phyloP scores from a whole-genome alignment of 23 tunicate species.

The Trididemnum nubilum region DNA sequence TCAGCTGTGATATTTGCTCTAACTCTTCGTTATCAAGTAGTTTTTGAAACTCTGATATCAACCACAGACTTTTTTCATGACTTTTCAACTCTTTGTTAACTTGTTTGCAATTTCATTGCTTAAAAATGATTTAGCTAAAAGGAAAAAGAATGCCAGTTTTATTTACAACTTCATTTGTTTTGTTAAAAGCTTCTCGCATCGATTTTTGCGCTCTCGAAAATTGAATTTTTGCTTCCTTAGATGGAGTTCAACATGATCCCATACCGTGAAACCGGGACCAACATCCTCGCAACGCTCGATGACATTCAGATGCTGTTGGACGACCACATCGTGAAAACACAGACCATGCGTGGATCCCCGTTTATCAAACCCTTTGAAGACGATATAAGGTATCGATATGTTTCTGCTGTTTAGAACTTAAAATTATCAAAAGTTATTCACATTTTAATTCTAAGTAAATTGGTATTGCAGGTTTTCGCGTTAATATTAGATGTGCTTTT shows the following conservation, averaged over 20 bases:
- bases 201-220: neutral
- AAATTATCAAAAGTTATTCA: no score
- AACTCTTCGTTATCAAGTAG: no score
- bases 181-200: neutral
- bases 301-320: conserved; percentile 99
- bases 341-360: conserved; percentile 97
- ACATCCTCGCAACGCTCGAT: conserved; percentile 87
- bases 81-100: no score
- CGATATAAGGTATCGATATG: conserved; percentile 65
- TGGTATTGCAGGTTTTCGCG: neutral
- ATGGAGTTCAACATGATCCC: conserved; percentile 95
- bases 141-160: no score
- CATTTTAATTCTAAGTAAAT: no score
- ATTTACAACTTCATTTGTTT: neutral
- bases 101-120: no score
- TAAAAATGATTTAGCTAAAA: no score
- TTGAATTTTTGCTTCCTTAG: conserved; percentile 24
- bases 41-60: no score
- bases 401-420: no score
- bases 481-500: neutral
- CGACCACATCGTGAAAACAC: conserved; percentile 98
- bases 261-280: conserved; percentile 97
- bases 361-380: conserved; percentile 98
- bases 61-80: no score
- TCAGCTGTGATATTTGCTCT: no score